Conservation (phyloP, 1,140 invertebrate genomes). For the Halesus radiatus region DNA sequence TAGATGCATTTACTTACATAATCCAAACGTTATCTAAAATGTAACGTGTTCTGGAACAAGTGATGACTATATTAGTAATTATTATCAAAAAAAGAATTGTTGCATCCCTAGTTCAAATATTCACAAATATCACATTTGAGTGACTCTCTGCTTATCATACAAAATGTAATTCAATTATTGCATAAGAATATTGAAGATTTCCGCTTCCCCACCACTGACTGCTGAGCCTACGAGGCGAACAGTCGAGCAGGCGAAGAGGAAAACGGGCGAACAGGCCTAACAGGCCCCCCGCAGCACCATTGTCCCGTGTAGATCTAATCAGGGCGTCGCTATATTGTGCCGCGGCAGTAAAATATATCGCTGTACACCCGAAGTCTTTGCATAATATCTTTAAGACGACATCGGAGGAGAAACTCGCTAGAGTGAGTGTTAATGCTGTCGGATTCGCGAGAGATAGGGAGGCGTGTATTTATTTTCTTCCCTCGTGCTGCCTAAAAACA, state of each 20-base stretch:
- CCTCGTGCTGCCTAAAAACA: slow-evolving; percentile 13
- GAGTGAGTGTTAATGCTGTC: slow-evolving; percentile 38
- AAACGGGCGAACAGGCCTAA: slow-evolving; percentile 16
- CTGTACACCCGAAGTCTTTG: slow-evolving; percentile 36
- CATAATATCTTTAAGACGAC: slow-evolving; percentile 43
- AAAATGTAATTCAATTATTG: too few species aligned
- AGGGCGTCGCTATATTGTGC: slow-evolving; percentile 34
- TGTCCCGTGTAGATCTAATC: slow-evolving; percentile 45
- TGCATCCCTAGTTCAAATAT: too few species aligned
- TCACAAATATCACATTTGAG: too few species aligned
- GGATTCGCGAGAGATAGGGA: slow-evolving; percentile 31
- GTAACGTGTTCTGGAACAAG: too few species aligned
- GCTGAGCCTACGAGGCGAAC: slow-evolving; percentile 10
- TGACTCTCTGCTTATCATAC: too few species aligned
- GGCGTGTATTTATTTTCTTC: slow-evolving; percentile 26
- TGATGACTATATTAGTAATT: too few species aligned
- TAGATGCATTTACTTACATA: too few species aligned
- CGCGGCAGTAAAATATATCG: slow-evolving; percentile 39
- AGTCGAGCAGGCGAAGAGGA: too few species aligned
- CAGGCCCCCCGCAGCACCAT: slow-evolving; percentile 24
- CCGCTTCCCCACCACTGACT: not conserved
- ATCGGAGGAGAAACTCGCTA: slow-evolving; percentile 29
- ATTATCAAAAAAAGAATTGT: too few species aligned
- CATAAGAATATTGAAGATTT: too few species aligned
- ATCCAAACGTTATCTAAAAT: too few species aligned